Evolutionary conservation across 2,888 invertebrate genomes (phyloP), one percentile per base, ranked within the genome.

Genomic region (Mellilla xanthometata): DNA sequence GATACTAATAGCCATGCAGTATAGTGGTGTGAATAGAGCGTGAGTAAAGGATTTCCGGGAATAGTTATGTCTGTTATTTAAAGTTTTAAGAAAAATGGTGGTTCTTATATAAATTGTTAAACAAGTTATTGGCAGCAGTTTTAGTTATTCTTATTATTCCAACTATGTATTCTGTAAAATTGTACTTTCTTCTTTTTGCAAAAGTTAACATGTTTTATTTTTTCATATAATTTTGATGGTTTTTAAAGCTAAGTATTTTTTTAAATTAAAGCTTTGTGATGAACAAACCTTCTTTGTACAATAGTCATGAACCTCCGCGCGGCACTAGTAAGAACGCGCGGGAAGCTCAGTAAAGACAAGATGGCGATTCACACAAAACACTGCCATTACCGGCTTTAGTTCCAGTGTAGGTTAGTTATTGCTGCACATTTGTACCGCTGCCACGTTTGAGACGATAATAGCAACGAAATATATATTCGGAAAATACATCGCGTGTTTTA

Each of bases 381-480:
- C 62, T 48, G 57, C 70, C 73, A 79, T 77, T 77, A 76, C 75
- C 66, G 71, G 65, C 66, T 62, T 58, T 58, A 62, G 59, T 58
- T 65, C 60, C 62, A 61, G 56, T 57, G 56, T 52, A 47, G 58
- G 70, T 72, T 75, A 68, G 65, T 73, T 76, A 75, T 68, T 70
- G 68, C 68, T 55, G 55, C 56, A 55, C 64, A 68, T 68, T 71
- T 68, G 64, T 66, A 59, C 52, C 49, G 54, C 46, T 58, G 65
- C 56, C 62, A 47, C 51, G 56, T 56, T 53, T 56, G 54, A 60
- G 42, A 51, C 49, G 56, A 53, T 63, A 62, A 66, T 65, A 61
- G 54, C 55, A 39, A 38, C 38, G 31, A 46, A 56, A 64, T 59
- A 58, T 53, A 36, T 44, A 44, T 36, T 36, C 43, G 13, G 22